These are phyloP conservation scores for Lysandra bellargus DNA, from an alignment of 2,888 invertebrate species.

Conservation along the genomic window DNA sequence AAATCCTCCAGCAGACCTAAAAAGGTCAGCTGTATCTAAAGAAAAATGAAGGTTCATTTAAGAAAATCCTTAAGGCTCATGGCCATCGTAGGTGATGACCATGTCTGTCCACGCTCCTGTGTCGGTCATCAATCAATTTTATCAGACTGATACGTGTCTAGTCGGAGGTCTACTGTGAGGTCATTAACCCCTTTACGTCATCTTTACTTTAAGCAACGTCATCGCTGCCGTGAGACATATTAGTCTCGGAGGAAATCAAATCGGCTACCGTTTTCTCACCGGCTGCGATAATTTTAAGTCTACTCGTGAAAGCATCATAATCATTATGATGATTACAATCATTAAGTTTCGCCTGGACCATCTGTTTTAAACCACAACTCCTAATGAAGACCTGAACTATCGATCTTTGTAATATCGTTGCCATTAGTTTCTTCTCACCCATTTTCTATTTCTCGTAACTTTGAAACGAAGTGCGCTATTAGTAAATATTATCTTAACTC, in stretches of 20 bases:
- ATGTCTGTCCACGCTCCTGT: conserved; percentile 7
- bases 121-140: conserved; percentile 5
- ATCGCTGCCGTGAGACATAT: conserved; percentile 28
- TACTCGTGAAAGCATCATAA: conserved; percentile 6
- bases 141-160: neutral
- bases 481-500: neutral
- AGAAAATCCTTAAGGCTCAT: no score
- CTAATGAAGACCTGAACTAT: conserved; percentile 16
- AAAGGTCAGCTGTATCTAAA: no score
- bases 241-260: conserved; percentile 29
- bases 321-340: conserved; percentile 14
- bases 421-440: neutral
- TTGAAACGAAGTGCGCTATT: neutral
- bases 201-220: conserved; percentile 6
- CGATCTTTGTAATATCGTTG: neutral
- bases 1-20: no score
- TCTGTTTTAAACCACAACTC: conserved; percentile 16
- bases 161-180: conserved; percentile 6
- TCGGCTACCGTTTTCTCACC: conserved; percentile 21
- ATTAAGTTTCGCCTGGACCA: conserved; percentile 19
- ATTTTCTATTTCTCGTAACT: neutral
- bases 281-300: conserved; percentile 21
- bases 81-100: neutral
- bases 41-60: neutral
- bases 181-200: conserved; percentile 17